phyloP scores from a whole-genome alignment of 2,888 invertebrate species.

The Scrobipalpa atriplicella region DNA sequence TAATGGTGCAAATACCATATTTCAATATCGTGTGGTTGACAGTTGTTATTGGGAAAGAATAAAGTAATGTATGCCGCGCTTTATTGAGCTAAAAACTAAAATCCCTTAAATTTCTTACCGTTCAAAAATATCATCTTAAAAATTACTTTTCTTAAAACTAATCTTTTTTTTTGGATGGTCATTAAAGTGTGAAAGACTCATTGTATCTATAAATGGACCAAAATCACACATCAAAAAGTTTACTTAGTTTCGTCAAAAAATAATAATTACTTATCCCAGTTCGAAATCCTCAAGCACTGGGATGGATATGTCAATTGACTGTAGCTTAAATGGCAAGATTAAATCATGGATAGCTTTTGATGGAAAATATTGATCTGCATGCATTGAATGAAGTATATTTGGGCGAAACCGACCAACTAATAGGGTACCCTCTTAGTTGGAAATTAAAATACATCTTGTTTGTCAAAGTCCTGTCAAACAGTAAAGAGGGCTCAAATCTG shows the following conservation, averaged over 20 bases:
- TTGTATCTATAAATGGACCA: neutral
- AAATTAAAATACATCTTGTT: neutral
- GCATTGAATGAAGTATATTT: neutral
- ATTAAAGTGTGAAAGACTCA: neutral
- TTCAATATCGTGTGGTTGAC: too few species aligned
- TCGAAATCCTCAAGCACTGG: neutral
- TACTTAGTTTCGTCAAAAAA: slow-evolving; percentile 6
- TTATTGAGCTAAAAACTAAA: too few species aligned
- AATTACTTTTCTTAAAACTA: neutral
- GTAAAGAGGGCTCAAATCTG: too few species aligned
- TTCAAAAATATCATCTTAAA: neutral
- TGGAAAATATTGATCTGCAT: neutral
- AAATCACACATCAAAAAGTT: neutral
- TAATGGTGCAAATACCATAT: too few species aligned
- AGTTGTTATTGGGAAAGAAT: too few species aligned
- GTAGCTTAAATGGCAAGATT: neutral
- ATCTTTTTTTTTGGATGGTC: neutral
- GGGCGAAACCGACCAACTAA: too few species aligned
- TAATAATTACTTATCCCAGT: slow-evolving; percentile 4
- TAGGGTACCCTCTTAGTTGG: too few species aligned
- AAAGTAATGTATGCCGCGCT: too few species aligned
- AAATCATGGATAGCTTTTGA: neutral
- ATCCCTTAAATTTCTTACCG: neutral
- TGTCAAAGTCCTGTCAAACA: neutral
- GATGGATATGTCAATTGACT: slow-evolving; percentile 18